These are phyloP conservation scores for Pluvianellus socialis DNA, from an alignment of 2,113 vertebrate species.

Conservation along the genomic window DNA sequence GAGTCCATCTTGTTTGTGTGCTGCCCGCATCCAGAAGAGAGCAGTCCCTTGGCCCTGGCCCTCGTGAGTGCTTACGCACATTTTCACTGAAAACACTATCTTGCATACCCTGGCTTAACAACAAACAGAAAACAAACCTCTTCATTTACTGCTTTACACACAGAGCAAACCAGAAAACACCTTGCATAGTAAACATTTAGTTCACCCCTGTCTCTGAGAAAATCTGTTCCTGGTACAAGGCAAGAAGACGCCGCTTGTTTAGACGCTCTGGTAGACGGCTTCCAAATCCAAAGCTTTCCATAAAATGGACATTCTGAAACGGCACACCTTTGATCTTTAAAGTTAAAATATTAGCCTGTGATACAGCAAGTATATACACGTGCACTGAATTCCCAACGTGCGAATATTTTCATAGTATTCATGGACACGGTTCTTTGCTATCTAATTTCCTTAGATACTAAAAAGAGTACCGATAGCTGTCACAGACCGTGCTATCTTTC, in stretches of 20 bases:
- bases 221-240: background rate
- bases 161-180: background rate
- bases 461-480: background rate
- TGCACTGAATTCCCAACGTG: background rate
- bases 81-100: background rate
- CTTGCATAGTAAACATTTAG: rapidly evolving
- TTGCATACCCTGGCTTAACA: background rate
- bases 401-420: background rate
- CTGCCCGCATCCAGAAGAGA: background rate
- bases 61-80: background rate
- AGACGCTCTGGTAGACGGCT: background rate
- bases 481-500: background rate
- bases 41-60: background rate
- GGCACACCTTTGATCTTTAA: background rate
- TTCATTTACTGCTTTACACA: background rate
- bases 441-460: background rate
- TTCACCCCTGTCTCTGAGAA: background rate
- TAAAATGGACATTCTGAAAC: background rate
- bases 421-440: background rate
- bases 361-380: background rate
- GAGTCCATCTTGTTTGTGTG: background rate
- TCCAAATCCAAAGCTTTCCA: background rate
- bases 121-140: background rate
- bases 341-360: background rate
- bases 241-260: background rate